Conservation (phyloP, 2,113 vertebrate species). For the Pseudolaguvia tuberculata region DNA sequence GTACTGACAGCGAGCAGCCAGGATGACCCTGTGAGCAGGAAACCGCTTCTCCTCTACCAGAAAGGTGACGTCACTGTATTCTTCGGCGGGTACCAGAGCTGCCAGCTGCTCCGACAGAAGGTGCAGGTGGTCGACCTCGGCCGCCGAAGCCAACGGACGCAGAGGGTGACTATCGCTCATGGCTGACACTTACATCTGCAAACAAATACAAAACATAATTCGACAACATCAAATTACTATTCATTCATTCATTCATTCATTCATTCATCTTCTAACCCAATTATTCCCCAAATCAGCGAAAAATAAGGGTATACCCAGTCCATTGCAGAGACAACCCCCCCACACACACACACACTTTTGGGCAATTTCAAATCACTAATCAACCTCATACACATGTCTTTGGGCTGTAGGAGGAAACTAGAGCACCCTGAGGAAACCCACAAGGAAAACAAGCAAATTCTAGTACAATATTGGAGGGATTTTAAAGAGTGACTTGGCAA, state of each 20-base stretch:
- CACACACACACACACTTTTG: no score
- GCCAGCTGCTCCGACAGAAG: slow-evolving; percentile 96
- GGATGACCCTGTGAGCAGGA: slow-evolving; percentile 90
- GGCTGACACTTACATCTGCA: slow-evolving; percentile 66
- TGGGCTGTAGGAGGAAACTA: no score
- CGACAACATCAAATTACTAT: no score
- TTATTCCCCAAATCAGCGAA: no score
- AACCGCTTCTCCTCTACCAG: slow-evolving; percentile 94
- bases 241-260: no score
- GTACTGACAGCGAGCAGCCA: slow-evolving; percentile 94
- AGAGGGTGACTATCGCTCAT: slow-evolving; percentile 97
- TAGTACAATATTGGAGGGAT: neutral
- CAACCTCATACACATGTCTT: no score
- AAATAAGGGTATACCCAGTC: no score
- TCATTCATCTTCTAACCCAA: no score
- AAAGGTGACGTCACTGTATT: slow-evolving; percentile 96
- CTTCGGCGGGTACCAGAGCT: slow-evolving; percentile 85
- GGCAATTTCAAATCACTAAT: no score
- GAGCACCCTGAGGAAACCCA: no score
- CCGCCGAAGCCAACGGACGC: slow-evolving; percentile 83
- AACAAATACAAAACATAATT: neutral
- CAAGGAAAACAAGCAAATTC: no score
- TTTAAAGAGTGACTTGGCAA: neutral
- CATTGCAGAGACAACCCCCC: no score
- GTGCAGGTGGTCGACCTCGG: slow-evolving; percentile 95